Conservation (phyloP, 2,888 invertebrate genomes). For the Panorpa germanica region DNA sequence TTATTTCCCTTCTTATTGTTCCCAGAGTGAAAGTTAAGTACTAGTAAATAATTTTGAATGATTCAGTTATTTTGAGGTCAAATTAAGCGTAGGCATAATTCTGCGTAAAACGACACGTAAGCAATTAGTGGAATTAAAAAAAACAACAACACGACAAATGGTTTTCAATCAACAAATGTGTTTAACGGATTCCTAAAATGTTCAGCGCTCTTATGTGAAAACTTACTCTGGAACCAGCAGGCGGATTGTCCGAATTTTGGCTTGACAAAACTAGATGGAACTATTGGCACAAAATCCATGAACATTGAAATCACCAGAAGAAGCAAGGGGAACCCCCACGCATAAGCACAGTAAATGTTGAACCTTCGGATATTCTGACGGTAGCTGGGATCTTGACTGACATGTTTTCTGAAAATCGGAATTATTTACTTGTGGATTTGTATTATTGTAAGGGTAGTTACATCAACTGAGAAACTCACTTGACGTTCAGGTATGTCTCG, state of each 20-base stretch:
- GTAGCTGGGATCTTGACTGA: constrained; percentile 24
- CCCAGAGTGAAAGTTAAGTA: too few species aligned
- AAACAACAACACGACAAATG: too few species aligned
- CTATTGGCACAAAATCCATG: constrained; percentile 37
- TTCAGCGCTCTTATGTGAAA: too few species aligned
- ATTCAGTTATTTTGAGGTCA: too few species aligned
- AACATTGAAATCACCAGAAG: constrained; percentile 33
- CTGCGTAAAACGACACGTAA: too few species aligned
- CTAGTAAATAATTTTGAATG: too few species aligned
- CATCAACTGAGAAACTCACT: constrained; percentile 21
- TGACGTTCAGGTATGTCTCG: constrained; percentile 38
- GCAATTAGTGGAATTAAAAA: too few species aligned
- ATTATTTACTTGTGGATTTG: constrained; percentile 1
- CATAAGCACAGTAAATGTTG: constrained; percentile 36
- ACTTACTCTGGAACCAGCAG: constrained; percentile 43
- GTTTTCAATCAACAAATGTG: too few species aligned
- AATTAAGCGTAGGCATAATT: too few species aligned
- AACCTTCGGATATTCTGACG: constrained; percentile 29
- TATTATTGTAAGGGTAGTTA: too few species aligned
- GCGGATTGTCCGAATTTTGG: constrained; percentile 34
- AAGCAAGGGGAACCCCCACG: constrained; percentile 30
- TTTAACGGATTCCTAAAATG: too few species aligned
- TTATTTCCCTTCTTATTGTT: too few species aligned
- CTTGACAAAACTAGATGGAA: constrained; percentile 36
- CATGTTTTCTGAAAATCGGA: constrained; percentile 21